phyloP scores from a whole-genome alignment of 2,113 vertebrate genomes.

The Butastur rufipennis region DNA sequence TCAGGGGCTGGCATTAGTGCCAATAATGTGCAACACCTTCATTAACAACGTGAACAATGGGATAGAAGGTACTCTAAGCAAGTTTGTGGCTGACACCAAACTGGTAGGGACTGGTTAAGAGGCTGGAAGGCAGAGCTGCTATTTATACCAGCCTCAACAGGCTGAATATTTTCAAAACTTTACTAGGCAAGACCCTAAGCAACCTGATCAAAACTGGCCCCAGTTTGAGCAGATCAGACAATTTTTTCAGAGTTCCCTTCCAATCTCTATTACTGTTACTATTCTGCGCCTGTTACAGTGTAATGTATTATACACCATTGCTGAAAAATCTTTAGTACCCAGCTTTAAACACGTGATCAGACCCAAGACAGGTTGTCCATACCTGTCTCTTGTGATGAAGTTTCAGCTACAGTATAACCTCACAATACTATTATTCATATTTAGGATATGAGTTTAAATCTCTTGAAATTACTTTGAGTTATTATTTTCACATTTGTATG shows the following conservation, averaged over 20 bases:
- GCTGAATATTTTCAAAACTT: not conserved
- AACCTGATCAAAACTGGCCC: not conserved
- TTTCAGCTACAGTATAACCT: not conserved
- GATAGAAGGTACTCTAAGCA: not conserved
- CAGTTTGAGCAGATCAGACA: not conserved
- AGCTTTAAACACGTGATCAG: not conserved
- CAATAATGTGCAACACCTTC: not conserved
- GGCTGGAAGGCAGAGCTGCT: not conserved
- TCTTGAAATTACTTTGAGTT: not conserved
- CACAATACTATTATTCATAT: not conserved
- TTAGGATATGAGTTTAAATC: not conserved
- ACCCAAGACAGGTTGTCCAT: no score
- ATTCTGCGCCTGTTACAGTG: not conserved
- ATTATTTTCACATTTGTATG: not conserved
- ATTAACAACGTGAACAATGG: not conserved
- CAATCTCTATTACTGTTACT: not conserved
- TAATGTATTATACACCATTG: not conserved
- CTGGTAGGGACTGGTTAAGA: not conserved
- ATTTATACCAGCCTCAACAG: not conserved
- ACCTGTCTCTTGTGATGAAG: not conserved
- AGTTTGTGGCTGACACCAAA: not conserved
- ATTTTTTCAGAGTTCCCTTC: not conserved
- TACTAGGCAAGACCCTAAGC: not conserved
- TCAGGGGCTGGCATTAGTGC: not conserved
- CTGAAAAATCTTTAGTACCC: not conserved